Conservation (phyloP, 2,113 vertebrate species). For the Eptesicus fuscus region DNA sequence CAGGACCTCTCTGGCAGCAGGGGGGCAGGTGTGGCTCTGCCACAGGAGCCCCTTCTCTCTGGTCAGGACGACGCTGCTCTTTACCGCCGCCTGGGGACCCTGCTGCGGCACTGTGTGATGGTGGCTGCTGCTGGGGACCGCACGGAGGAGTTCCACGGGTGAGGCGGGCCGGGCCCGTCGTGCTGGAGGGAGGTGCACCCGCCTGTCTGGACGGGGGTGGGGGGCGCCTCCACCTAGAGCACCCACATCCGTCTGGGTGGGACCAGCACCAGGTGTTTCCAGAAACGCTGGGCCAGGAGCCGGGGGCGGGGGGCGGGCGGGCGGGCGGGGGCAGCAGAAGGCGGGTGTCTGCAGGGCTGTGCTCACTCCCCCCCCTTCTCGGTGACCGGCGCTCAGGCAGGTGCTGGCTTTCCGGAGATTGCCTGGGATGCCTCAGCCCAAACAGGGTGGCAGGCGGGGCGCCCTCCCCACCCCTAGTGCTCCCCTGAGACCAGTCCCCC, state of each 20-base stretch:
- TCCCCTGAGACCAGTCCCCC: neutral
- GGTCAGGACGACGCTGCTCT: constrained; percentile 90
- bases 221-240: neutral
- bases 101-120: constrained; percentile 93
- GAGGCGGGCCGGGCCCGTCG: neutral
- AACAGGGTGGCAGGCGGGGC: neutral
- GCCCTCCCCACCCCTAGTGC: neutral
- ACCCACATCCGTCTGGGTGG: neutral
- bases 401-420: neutral
- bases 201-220: too few species aligned
- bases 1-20: neutral
- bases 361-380: rapidly evolving
- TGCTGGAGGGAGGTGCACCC: neutral
- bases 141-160: constrained; percentile 95
- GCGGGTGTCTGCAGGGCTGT: too few species aligned
- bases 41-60: constrained; percentile 28
- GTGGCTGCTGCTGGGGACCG: constrained; percentile 87
- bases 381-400: neutral
- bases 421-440: neutral
- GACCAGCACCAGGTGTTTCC: neutral
- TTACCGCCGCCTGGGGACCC: constrained; percentile 89
- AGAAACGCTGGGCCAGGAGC: neutral
- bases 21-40: neutral
- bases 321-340: neutral
- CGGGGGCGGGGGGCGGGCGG: neutral